Percentiles rank a stretch among this genome's conserved stretches.
These are phyloP conservation scores for Panthera tigris DNA, from an alignment of 2,113 vertebrate species.

Conservation along the genomic window DNA sequence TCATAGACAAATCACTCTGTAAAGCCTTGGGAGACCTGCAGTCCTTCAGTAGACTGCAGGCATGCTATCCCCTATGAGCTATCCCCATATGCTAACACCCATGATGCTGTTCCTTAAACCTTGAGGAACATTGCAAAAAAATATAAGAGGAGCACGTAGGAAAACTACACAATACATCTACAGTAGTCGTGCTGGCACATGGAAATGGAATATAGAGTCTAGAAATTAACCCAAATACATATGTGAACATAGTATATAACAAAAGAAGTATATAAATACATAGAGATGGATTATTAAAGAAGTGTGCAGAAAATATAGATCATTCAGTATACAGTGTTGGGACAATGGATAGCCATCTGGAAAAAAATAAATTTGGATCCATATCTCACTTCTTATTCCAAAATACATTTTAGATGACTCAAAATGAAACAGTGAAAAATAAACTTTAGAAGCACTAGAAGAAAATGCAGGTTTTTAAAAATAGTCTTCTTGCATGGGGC, in stretches of 20 bases:
- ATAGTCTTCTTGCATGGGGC: neutral
- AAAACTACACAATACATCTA: neutral
- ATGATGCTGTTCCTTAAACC: neutral
- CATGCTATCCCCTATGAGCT: neutral
- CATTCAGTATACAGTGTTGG: neutral
- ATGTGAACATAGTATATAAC: neutral
- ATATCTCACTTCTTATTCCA: neutral
- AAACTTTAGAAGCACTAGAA: conserved; percentile 24
- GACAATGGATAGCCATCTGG: neutral
- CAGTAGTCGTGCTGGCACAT: neutral
- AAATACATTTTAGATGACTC: conserved; percentile 1
- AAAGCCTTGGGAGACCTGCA: neutral
- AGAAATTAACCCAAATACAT: conserved; percentile 35
- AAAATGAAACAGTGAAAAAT: conserved; percentile 5
- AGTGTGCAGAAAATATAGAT: neutral
- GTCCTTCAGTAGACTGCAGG: neutral
- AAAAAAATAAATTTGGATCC: neutral
- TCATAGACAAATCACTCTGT: neutral
- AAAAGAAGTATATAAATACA: neutral
- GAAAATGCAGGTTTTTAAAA: conserved; percentile 7
- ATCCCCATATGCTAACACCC: neutral
- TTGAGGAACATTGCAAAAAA: neutral
- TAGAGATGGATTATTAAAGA: neutral
- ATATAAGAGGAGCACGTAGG: neutral
- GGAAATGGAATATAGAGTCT: neutral